Evolutionary conservation across 2,113 vertebrate genomes (phyloP), one percentile per base, ranked within the genome.

Genomic region (Labeo rohita): DNA sequence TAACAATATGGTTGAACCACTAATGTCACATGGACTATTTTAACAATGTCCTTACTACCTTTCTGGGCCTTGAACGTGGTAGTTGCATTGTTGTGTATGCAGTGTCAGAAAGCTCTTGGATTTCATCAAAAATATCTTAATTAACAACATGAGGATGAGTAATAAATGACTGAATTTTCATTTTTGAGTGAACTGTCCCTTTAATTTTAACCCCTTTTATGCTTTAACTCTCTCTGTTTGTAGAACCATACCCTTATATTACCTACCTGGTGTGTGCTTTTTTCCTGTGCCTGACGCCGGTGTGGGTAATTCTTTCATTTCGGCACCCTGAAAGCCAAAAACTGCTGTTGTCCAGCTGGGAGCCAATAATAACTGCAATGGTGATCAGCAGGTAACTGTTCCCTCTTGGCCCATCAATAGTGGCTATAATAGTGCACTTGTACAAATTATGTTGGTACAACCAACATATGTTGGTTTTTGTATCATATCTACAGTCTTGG

Each of bases 321-420:
- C 95, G 95, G 88, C 96, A 94, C 75, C 95, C 97, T 0, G 93
- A 95, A 72, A 95, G 96, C 88, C 85, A 91, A 0, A 93, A 96
- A 89, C 93, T 98, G 28, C 95, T 99, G 49, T 96, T 94, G 16
- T 94, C 95, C 0, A 97, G 97, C 6, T 99, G 98, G 98, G 94
- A 97, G 86, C 98, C 98, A 0, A 96, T 99, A 78, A 95, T 99
- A 10, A 95, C 97, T 6, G 97, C 98, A 3, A 96, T 99, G 97
- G 84, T 95, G 63, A 96, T 99, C 87, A 99, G 98, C 96, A 99
- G 98, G 98, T 99, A 86, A 0, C 6, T 79, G 21, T 23, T 80
- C n/a, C 3, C 39, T 1, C 43, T 80, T 63, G 18, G 3, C 66
- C 16, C 43, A 68, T 68, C 13, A 49, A 3, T 52, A 84, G 21